A percentile compares a stretch with the other conserved stretches of the same genome.
Evolutionary conservation across 2,797 vertebrate species (phyloP).

Genomic region (Champsocephalus esox): DNA sequence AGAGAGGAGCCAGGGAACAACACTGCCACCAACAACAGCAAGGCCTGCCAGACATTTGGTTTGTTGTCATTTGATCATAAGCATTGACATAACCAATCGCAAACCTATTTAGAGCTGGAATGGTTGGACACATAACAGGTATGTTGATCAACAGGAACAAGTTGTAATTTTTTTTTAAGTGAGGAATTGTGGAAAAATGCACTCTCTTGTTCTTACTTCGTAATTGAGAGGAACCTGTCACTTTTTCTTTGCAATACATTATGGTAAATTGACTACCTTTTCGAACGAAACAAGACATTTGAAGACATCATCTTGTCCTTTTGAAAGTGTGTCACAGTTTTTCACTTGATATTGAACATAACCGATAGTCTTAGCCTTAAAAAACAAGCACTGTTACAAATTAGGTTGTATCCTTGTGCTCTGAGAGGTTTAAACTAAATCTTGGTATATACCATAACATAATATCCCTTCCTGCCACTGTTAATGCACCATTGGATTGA

Average conservation of each 20-base stretch:
- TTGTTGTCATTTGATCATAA: background rate
- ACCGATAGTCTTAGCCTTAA: background rate
- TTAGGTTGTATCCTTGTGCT: background rate
- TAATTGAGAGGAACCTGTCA: background rate
- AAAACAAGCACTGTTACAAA: background rate
- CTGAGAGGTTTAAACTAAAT: no score
- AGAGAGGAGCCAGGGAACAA: conserved; percentile 51
- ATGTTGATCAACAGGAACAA: background rate
- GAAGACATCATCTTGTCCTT: background rate
- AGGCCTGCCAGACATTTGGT: conserved; percentile 10
- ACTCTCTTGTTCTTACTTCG: background rate
- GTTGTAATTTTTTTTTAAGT: background rate
- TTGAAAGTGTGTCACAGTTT: background rate
- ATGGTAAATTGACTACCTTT: background rate
- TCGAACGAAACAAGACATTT: background rate
- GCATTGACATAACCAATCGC: background rate
- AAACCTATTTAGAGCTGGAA: background rate
- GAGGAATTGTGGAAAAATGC: background rate
- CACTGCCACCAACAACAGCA: conserved; percentile 38
- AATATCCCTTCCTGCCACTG: background rate
- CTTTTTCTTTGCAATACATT: background rate
- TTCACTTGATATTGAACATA: background rate
- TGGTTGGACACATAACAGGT: background rate
- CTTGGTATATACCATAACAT: background rate
- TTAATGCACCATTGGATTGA: background rate